These are phyloP conservation scores for Rhea americana DNA, from an alignment of 2,113 vertebrate species.

Conservation along the genomic window DNA sequence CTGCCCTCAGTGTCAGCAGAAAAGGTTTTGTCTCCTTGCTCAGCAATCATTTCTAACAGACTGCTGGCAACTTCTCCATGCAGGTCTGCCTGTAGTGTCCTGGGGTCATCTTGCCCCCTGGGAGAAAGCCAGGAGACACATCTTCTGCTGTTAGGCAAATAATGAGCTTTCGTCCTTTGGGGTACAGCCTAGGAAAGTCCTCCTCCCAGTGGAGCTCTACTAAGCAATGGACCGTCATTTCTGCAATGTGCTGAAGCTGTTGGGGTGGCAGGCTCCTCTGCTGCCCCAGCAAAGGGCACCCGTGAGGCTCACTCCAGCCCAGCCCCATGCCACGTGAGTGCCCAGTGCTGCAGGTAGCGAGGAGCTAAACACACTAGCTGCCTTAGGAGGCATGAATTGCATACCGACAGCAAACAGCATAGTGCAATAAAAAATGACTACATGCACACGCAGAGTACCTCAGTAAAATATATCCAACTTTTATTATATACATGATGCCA, in stretches of 20 bases:
- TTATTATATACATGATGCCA: background rate
- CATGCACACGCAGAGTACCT: background rate
- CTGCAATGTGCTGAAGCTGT: background rate
- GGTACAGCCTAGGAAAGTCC: background rate
- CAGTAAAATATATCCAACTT: background rate
- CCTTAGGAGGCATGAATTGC: background rate
- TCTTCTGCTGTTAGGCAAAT: background rate
- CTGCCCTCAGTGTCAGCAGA: slow-evolving; percentile 33
- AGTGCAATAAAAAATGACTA: background rate
- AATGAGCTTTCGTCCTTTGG: slow-evolving; percentile 7
- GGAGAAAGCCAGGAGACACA: slow-evolving; percentile 35
- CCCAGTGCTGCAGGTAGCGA: background rate
- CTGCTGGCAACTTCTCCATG: slow-evolving; percentile 12
- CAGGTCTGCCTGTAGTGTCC: slow-evolving; percentile 7
- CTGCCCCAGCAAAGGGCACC: background rate
- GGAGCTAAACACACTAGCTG: rapidly evolving
- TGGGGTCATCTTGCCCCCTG: slow-evolving; percentile 26
- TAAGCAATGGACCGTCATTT: background rate
- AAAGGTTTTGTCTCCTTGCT: slow-evolving; percentile 44
- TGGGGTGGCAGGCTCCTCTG: background rate
- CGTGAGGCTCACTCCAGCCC: background rate
- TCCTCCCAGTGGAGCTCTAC: background rate
- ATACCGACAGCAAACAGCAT: background rate
- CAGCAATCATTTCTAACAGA: slow-evolving; percentile 9
- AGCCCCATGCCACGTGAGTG: background rate